phyloP scores from a whole-genome alignment of 2,888 invertebrate genomes.

The Cantharis rustica region DNA sequence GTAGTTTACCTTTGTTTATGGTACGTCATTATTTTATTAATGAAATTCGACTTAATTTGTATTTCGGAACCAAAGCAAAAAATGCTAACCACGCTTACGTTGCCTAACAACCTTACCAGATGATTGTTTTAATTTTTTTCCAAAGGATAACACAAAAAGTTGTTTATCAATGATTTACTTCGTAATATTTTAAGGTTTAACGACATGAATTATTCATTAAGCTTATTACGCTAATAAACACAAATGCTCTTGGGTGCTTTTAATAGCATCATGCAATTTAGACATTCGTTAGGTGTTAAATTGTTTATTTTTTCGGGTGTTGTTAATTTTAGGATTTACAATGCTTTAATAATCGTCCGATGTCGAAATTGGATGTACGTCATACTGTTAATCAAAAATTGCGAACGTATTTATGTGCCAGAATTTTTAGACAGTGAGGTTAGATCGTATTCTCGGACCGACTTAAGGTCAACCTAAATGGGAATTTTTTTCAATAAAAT shows the following conservation, averaged over 20 bases:
- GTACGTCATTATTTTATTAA: neutral
- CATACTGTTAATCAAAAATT: conserved; percentile 13
- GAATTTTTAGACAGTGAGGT: conserved; percentile 18
- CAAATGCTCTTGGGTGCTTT: neutral
- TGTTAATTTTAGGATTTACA: neutral
- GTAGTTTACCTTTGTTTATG: neutral
- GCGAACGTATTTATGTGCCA: conserved; percentile 12
- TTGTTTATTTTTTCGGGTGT: neutral
- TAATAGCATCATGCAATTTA: neutral
- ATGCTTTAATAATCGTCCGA: neutral
- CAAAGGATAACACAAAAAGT: neutral
- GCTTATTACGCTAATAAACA: neutral
- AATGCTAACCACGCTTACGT: neutral
- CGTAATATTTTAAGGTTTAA: neutral
- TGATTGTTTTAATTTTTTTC: neutral
- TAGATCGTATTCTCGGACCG: conserved; percentile 12
- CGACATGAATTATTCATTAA: neutral
- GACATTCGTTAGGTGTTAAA: neutral
- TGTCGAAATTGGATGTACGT: conserved; percentile 13
- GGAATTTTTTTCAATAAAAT: neutral
- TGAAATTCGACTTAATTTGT: neutral
- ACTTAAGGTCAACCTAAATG: conserved; percentile 4
- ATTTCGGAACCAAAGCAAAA: neutral
- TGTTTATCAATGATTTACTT: neutral
- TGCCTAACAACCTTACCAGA: neutral